Percentiles rank a stretch among this genome's conserved stretches.
Evolutionary conservation across 1,140 invertebrate genomes (phyloP).

Genomic region (Aporrectodea caliginosa): DNA sequence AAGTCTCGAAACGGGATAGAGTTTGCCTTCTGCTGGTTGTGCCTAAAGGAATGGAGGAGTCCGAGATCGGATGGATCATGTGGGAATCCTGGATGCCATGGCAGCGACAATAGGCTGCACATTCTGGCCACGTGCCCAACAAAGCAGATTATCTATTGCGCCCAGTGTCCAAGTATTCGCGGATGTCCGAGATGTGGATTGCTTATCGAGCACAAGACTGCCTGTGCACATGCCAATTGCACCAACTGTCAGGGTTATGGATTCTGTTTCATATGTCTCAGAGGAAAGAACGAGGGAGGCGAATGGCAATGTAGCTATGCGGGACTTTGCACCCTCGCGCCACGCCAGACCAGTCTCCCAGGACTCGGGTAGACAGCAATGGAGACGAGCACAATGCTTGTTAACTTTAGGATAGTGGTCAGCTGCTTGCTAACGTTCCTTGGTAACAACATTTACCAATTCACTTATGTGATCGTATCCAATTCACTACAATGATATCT

Average conservation of each 20-base stretch:
- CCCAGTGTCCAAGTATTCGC: neutral
- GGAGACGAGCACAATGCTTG: no score
- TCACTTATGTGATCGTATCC: no score
- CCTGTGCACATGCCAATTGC: neutral
- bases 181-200: neutral
- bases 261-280: neutral
- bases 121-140: neutral
- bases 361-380: no score
- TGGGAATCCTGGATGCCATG: neutral
- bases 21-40: neutral
- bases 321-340: neutral
- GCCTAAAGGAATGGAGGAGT: neutral
- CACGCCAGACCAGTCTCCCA: neutral
- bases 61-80: neutral
- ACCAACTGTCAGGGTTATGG: neutral
- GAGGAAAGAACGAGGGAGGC: neutral
- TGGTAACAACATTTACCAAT: no score
- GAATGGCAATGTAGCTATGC: neutral
- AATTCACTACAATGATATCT: no score
- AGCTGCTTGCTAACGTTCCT: no score
- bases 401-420: no score
- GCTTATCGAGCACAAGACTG: neutral
- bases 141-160: neutral
- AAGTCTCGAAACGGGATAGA: neutral
- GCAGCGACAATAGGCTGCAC: neutral